phyloP scores from a whole-genome alignment of 2,797 vertebrate genomes.

The Sylvia borin region DNA sequence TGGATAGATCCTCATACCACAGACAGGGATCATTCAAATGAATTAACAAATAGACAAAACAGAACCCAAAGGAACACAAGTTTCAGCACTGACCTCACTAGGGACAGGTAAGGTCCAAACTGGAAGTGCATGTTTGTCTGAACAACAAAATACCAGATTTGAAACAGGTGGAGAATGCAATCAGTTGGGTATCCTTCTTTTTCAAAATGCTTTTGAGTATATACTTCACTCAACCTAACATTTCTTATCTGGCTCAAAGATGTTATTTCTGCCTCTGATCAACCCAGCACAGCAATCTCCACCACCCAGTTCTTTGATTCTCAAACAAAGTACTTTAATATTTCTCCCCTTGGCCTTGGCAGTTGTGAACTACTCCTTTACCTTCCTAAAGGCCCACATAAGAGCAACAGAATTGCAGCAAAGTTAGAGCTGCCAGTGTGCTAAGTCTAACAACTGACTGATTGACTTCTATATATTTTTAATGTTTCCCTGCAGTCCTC shows the following conservation, averaged over 20 bases:
- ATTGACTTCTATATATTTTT: not conserved
- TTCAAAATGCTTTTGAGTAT: not conserved
- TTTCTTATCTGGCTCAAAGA: not conserved
- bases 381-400: not conserved
- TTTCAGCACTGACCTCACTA: not conserved
- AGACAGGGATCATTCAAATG: not conserved
- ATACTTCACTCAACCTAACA: not conserved
- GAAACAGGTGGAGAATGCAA: not conserved
- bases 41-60: not conserved
- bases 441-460: not conserved
- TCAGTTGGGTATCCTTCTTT: not conserved
- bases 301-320: not conserved
- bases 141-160: not conserved
- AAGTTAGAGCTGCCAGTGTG: not conserved
- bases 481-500: not conserved
- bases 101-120: not conserved
- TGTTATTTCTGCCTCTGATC: not conserved
- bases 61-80: not conserved
- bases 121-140: not conserved
- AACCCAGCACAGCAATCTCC: not conserved
- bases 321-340: not conserved
- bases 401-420: not conserved
- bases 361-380: not conserved
- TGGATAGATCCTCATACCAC: not conserved
- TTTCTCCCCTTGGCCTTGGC: not conserved